Percentiles rank a stretch among this genome's conserved stretches.
These are phyloP conservation scores for Cynopterus brachyotis DNA, from an alignment of 2,113 vertebrate species.

Conservation along the genomic window DNA sequence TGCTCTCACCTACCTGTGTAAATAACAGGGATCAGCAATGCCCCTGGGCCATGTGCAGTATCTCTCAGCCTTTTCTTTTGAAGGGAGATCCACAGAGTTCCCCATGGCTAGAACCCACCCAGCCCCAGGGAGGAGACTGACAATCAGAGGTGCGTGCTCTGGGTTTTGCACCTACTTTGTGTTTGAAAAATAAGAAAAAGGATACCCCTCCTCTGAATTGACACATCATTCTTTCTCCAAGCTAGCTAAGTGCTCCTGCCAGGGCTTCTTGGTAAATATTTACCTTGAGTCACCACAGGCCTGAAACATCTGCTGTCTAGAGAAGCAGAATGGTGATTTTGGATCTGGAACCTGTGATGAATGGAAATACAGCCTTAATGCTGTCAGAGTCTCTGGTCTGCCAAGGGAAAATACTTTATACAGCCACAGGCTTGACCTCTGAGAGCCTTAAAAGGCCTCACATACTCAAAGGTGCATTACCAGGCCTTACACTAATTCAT, in stretches of 20 bases:
- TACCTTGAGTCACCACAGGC: slow-evolving; percentile 72
- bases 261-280: slow-evolving; percentile 68
- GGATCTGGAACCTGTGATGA: slow-evolving; percentile 75
- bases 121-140: neutral
- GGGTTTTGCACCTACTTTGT: slow-evolving; percentile 50
- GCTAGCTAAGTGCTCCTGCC: slow-evolving; percentile 24
- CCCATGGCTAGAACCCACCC: neutral
- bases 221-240: slow-evolving; percentile 51
- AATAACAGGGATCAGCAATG: neutral
- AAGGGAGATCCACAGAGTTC: neutral
- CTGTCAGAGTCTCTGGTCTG: slow-evolving; percentile 79
- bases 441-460: slow-evolving; percentile 90
- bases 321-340: slow-evolving; percentile 65
- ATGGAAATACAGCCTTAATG: slow-evolving; percentile 81
- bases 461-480: slow-evolving; percentile 94
- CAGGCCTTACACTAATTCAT: slow-evolving; percentile 93
- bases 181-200: slow-evolving; percentile 60
- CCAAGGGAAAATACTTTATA: slow-evolving; percentile 87
- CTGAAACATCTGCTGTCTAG: slow-evolving; percentile 71
- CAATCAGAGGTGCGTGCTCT: slow-evolving; percentile 55
- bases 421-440: slow-evolving; percentile 86
- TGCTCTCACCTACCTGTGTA: neutral
- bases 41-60: neutral
- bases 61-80: neutral
- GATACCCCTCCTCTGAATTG: slow-evolving; percentile 47